Conservation (phyloP, 2,797 vertebrate species). For the Poecilia velifera region DNA sequence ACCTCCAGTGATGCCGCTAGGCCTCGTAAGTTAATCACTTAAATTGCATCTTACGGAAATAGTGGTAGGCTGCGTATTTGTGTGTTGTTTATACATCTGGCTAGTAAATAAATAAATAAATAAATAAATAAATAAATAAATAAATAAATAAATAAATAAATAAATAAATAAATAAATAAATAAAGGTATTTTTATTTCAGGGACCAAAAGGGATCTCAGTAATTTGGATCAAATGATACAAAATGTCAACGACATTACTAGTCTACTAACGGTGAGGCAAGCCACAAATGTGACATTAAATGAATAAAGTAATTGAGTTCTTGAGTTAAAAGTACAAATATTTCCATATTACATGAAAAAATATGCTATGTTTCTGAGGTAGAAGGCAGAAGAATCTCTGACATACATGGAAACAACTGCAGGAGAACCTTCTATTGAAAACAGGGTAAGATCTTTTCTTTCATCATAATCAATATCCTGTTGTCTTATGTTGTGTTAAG, state of each 20-base stretch:
- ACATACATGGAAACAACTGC: constrained; percentile 28
- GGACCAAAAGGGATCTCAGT: constrained; percentile 10
- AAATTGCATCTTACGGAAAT: background rate
- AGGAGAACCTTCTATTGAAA: constrained; percentile 13
- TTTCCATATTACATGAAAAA: background rate
- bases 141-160: background rate
- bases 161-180: background rate
- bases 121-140: no score
- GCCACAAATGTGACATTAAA: constrained; percentile 2
- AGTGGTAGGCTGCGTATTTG: background rate
- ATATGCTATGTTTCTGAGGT: constrained; percentile 34
- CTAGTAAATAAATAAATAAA: background rate
- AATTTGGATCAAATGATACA: fast-evolving
- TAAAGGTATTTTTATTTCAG: constrained; percentile 41
- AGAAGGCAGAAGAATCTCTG: constrained; percentile 41
- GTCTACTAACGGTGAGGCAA: constrained; percentile 36
- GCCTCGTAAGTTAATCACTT: constrained; percentile 52
- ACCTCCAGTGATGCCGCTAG: constrained; percentile 5
- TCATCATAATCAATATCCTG: background rate
- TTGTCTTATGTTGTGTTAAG: background rate
- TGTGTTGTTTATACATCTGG: background rate
- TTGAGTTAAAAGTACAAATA: background rate
- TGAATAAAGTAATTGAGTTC: background rate
- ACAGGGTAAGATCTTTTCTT: constrained; percentile 40
- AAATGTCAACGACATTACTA: fast-evolving